phyloP scores from a whole-genome alignment of 2,113 vertebrate genomes.

The Camelus bactrianus region DNA sequence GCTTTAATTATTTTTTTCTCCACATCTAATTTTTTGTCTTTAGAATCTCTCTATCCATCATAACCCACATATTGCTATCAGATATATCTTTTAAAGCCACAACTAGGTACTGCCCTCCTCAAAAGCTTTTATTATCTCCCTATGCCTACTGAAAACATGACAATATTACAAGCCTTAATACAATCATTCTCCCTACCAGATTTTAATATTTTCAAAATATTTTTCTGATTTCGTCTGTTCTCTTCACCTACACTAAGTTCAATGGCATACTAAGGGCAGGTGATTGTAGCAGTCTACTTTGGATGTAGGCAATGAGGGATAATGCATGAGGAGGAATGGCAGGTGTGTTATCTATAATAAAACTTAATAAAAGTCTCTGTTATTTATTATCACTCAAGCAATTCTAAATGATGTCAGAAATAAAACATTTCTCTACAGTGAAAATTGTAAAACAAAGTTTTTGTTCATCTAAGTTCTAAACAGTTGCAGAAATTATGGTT shows the following conservation, averaged over 20 bases:
- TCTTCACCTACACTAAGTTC: neutral
- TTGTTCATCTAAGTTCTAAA: neutral
- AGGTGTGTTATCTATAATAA: neutral
- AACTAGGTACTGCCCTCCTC: neutral
- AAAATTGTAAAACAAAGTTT: neutral
- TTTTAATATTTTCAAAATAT: neutral
- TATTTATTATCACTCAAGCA: neutral
- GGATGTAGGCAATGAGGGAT: neutral
- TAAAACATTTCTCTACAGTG: neutral
- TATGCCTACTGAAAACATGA: neutral
- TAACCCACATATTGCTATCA: neutral
- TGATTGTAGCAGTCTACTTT: neutral
- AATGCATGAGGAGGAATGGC: accelerated
- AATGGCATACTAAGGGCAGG: neutral
- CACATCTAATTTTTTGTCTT: neutral
- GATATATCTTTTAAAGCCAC: neutral
- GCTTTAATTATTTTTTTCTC: neutral
- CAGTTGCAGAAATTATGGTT: neutral
- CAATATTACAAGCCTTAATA: neutral
- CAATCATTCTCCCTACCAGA: neutral
- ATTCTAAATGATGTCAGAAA: neutral
- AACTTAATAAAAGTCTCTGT: neutral
- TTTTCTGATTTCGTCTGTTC: neutral
- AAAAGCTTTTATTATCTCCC: neutral
- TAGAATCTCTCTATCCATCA: neutral